Evolutionary conservation across 1,140 invertebrate genomes (phyloP).

Genomic region (Penaeus indicus): DNA sequence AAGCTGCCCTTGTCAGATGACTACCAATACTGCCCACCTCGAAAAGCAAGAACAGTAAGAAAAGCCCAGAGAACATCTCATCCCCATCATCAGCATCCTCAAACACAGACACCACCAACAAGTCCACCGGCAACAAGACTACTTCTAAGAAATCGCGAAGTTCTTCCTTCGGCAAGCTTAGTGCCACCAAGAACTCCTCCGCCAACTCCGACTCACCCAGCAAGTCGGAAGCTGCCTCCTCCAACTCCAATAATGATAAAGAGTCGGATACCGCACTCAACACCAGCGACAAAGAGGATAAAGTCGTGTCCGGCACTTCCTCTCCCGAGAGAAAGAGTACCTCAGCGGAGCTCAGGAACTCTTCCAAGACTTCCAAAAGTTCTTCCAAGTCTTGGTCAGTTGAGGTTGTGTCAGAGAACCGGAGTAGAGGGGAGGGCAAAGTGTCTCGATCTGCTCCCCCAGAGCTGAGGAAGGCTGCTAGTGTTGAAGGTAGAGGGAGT

Average conservation of each 20-base stretch:
- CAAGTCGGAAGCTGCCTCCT: slow-evolving; percentile 42
- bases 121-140: slow-evolving; percentile 41
- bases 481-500: slow-evolving; percentile 28
- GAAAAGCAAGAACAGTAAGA: slow-evolving; percentile 40
- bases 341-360: slow-evolving; percentile 47
- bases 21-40: slow-evolving; percentile 63
- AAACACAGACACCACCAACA: slow-evolving; percentile 29
- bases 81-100: slow-evolving; percentile 49
- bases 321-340: slow-evolving; percentile 54
- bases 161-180: slow-evolving; percentile 53
- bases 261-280: slow-evolving; percentile 49
- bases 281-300: slow-evolving; percentile 59
- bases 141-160: slow-evolving; percentile 55
- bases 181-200: slow-evolving; percentile 56
- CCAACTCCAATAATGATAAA: slow-evolving; percentile 61
- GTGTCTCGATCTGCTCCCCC: slow-evolving; percentile 57
- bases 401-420: slow-evolving; percentile 45
- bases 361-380: slow-evolving; percentile 61
- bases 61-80: slow-evolving; percentile 22
- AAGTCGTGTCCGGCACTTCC: slow-evolving; percentile 52
- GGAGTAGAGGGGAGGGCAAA: slow-evolving; percentile 51
- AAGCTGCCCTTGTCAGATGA: slow-evolving; percentile 63
- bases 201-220: slow-evolving; percentile 54
- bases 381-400: slow-evolving; percentile 57
- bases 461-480: slow-evolving; percentile 48